Conservation (phyloP, 1,140 invertebrate genomes). For the Ericerus pela region DNA sequence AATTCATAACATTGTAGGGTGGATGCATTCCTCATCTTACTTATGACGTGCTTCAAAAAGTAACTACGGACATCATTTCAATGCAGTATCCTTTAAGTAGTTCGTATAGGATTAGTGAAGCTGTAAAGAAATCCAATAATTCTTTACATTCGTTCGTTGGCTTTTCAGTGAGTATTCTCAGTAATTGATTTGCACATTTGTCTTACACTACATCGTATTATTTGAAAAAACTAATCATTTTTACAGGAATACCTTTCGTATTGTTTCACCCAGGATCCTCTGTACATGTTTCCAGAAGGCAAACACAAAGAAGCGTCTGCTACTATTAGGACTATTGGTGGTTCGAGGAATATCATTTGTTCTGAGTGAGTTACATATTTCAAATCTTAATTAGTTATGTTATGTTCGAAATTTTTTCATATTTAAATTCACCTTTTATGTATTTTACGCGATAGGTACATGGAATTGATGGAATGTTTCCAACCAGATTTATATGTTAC, state of each 20-base stretch:
- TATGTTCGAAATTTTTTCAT: too few species aligned
- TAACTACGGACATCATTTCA: constrained; percentile 34
- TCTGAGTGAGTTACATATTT: too few species aligned
- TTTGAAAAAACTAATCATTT: constrained; percentile 16
- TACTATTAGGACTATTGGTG: constrained; percentile 23
- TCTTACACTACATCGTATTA: constrained; percentile 15
- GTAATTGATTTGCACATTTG: constrained; percentile 7
- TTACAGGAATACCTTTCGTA: constrained; percentile 42
- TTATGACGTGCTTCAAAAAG: constrained; percentile 42
- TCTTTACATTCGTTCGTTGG: constrained; percentile 41
- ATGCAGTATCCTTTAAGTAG: constrained; percentile 41
- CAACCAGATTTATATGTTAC: constrained; percentile 64
- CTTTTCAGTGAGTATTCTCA: constrained; percentile 31
- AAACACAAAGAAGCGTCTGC: constrained; percentile 27
- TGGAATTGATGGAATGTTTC: constrained; percentile 56
- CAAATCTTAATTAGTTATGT: too few species aligned
- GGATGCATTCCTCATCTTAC: constrained; percentile 48
- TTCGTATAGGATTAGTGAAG: constrained; percentile 37
- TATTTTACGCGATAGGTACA: constrained; percentile 48
- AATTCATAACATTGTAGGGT: constrained; percentile 31
- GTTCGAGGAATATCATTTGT: not conserved
- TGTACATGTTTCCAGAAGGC: constrained; percentile 39
- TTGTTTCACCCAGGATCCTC: constrained; percentile 48
- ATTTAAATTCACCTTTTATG: too few species aligned
- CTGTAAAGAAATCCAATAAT: constrained; percentile 34